Conservation (phyloP, 2,113 vertebrate genomes). For the Ciconia stormi region DNA sequence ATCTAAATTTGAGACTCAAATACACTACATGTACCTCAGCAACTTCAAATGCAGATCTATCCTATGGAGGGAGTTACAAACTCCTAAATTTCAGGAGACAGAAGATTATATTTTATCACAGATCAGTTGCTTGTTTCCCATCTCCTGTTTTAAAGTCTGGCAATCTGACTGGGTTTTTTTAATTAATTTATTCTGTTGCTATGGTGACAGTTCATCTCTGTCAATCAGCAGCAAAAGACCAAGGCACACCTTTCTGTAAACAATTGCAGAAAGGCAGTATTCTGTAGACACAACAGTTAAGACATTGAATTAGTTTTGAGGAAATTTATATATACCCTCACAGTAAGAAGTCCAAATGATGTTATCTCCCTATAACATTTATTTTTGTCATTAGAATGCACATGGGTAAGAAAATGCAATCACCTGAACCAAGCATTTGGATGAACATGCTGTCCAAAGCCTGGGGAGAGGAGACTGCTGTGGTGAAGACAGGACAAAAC, state of each 20-base stretch:
- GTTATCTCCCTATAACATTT: background rate
- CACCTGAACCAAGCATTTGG: background rate
- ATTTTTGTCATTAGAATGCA: background rate
- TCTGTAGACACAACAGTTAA: background rate
- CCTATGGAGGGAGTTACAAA: background rate
- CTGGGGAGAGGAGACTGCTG: background rate
- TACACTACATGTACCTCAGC: background rate
- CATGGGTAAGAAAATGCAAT: background rate
- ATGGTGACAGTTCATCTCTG: background rate
- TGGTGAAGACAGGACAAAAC: background rate
- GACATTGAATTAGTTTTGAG: background rate
- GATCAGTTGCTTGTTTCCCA: background rate
- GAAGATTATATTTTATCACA: background rate
- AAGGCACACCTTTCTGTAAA: background rate
- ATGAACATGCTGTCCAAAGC: background rate
- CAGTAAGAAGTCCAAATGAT: background rate
- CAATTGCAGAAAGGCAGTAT: background rate
- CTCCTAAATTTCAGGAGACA: background rate
- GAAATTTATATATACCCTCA: background rate
- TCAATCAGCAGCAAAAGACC: constrained; percentile 1
- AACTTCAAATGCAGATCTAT: background rate
- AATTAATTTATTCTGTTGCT: constrained; percentile 36
- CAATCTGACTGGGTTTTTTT: background rate
- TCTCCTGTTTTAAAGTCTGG: background rate
- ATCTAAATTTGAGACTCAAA: background rate